Percentiles rank a stretch among this genome's conserved stretches.
These are phyloP conservation scores for Gobiocypris rarus DNA, from an alignment of 2,113 vertebrate species.

Conservation along the genomic window DNA sequence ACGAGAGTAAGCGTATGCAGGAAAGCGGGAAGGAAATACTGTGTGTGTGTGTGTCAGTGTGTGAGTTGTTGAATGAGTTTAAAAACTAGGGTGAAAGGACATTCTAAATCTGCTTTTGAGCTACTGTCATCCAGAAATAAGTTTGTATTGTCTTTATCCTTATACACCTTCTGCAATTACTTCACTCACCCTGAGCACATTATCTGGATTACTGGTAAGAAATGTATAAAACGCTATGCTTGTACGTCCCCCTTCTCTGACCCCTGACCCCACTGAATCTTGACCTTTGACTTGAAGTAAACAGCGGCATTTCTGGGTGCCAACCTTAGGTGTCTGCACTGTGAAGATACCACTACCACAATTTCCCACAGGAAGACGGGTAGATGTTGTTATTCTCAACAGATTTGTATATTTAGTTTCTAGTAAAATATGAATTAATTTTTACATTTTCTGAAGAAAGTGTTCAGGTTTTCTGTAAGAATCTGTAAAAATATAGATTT, in stretches of 20 bases:
- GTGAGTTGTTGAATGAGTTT: background rate
- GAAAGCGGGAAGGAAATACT: slow-evolving; percentile 9
- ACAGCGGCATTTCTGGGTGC: slow-evolving; percentile 36
- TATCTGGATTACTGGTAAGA: slow-evolving; percentile 54
- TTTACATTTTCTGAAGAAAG: background rate
- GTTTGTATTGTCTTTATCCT: slow-evolving; percentile 42
- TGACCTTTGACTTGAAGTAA: slow-evolving; percentile 59
- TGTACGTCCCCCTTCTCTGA: slow-evolving; percentile 20
- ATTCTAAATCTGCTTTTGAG: slow-evolving; percentile 65
- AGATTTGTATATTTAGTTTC: background rate
- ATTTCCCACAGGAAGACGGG: background rate
- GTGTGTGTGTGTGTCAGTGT: background rate
- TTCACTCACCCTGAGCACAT: slow-evolving; percentile 65
- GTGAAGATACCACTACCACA: slow-evolving; percentile 38
- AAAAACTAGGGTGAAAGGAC: slow-evolving; percentile 58
- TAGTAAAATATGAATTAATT: background rate
- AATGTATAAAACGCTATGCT: slow-evolving; percentile 46
- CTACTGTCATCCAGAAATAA: slow-evolving; percentile 68
- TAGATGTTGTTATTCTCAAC: background rate
- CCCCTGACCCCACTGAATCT: slow-evolving; percentile 49
- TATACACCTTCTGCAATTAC: slow-evolving; percentile 60
- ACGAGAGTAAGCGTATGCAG: slow-evolving; percentile 26
- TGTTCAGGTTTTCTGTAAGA: background rate
- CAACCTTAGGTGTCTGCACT: slow-evolving; percentile 35
- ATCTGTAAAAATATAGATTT: background rate